phyloP scores from a whole-genome alignment of 2,797 vertebrate species.

The Myoxocephalus aenaeus region DNA sequence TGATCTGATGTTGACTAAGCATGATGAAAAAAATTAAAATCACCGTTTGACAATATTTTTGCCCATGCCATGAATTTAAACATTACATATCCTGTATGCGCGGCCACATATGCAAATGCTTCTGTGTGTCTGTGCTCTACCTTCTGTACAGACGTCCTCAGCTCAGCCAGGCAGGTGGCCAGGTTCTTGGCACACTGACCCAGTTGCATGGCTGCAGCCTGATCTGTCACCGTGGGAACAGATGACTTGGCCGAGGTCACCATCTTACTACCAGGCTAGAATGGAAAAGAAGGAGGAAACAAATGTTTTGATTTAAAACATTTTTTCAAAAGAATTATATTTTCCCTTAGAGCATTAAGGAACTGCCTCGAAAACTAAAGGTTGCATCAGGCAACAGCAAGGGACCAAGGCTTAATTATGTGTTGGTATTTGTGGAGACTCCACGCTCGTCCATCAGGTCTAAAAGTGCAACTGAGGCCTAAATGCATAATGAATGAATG shows the following conservation, averaged over 20 bases:
- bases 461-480: slow-evolving; percentile 9
- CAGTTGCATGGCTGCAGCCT: slow-evolving; percentile 97
- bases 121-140: slow-evolving; percentile 69
- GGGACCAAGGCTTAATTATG: slow-evolving; percentile 7
- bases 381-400: background rate
- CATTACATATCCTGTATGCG: background rate
- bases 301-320: background rate
- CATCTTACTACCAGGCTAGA: slow-evolving; percentile 97
- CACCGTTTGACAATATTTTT: background rate
- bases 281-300: background rate
- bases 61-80: background rate
- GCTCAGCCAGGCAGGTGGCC: slow-evolving; percentile 95
- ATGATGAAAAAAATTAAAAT: background rate
- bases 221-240: slow-evolving; percentile 95
- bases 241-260: slow-evolving; percentile 96
- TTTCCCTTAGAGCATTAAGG: background rate
- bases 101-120: background rate
- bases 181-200: slow-evolving; percentile 98
- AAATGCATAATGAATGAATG: slow-evolving; percentile 27
- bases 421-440: background rate
- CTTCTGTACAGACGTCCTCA: slow-evolving; percentile 95
- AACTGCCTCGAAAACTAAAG: background rate
- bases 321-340: background rate
- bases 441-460: background rate
- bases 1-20: background rate